These are phyloP conservation scores for Drosophila tripunctata DNA, from an alignment of 2,888 invertebrate genomes.

Conservation along the genomic window DNA sequence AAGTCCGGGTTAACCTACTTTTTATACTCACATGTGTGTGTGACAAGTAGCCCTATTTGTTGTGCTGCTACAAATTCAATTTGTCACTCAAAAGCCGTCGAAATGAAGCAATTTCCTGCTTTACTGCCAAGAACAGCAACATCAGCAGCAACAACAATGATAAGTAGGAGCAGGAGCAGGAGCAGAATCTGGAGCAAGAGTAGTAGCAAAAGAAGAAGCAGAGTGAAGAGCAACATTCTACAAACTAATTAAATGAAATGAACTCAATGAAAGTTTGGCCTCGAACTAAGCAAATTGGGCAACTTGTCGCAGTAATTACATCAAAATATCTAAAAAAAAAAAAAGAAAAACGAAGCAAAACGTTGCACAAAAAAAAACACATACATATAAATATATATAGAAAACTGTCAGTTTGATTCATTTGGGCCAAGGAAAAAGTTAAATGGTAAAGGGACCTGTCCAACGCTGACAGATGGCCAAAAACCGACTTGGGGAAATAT, in stretches of 20 bases:
- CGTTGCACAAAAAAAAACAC: conserved; percentile 27
- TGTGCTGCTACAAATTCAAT: conserved; percentile 65
- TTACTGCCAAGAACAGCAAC: conserved; percentile 47
- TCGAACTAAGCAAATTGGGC: conserved; percentile 74
- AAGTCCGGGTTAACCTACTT: too few species aligned
- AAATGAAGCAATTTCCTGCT: conserved; percentile 69
- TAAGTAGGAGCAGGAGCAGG: not conserved
- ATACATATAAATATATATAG: conserved; percentile 32
- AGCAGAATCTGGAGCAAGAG: not conserved
- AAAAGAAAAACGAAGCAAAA: conserved; percentile 19
- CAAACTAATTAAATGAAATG: conserved; percentile 75
- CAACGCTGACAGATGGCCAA: conserved; percentile 38
- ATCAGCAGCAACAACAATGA: conserved; percentile 7
- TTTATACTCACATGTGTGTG: too few species aligned
- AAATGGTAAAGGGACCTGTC: conserved; percentile 49
- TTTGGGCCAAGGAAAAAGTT: conserved; percentile 57
- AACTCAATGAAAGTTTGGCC: conserved; percentile 45
- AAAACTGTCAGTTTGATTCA: conserved; percentile 68
- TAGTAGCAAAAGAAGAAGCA: conserved; percentile 1
- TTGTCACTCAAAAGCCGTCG: conserved; percentile 73
- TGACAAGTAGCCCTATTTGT: conserved; percentile 69
- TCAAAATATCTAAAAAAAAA: conserved; percentile 64
- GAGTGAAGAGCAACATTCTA: conserved; percentile 57
- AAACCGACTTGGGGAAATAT: conserved; percentile 17
- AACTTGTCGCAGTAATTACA: conserved; percentile 75